These are phyloP conservation scores for Conopomorpha cramerella DNA, from an alignment of 1,140 invertebrate species.

Conservation along the genomic window DNA sequence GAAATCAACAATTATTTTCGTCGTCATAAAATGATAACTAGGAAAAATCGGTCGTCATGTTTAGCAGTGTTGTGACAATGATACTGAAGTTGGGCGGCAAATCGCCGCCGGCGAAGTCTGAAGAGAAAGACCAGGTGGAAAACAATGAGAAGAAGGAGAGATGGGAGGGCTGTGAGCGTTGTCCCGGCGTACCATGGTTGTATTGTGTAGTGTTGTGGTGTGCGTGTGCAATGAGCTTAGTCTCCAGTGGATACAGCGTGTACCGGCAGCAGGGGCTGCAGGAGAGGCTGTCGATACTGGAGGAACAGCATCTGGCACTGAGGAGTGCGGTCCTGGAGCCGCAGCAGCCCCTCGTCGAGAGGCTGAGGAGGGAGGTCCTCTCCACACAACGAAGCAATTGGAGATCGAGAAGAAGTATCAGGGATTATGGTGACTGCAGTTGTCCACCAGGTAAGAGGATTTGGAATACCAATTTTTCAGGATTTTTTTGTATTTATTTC, in stretches of 20 bases:
- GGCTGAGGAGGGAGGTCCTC: conserved; percentile 27
- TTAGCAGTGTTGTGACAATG: too few relatives aligned
- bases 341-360: conserved; percentile 38
- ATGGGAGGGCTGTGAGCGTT: conserved; percentile 24
- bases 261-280: conserved; percentile 35
- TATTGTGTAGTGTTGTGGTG: conserved; percentile 53
- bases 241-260: conserved; percentile 44
- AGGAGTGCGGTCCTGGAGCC: conserved; percentile 44
- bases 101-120: conserved; percentile 27
- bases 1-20: too few relatives aligned
- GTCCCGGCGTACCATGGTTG: conserved; percentile 38
- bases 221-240: conserved; percentile 51
- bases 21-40: too few relatives aligned
- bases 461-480: conserved; percentile 1
- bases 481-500: conserved; percentile 3
- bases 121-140: conserved; percentile 21
- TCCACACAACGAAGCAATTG: conserved; percentile 22
- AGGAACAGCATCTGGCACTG: conserved; percentile 43
- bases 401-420: conserved; percentile 28
- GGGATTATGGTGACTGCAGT: conserved; percentile 39
- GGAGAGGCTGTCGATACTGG: conserved; percentile 29
- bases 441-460: conserved; percentile 36
- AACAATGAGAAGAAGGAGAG: conserved; percentile 19
- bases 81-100: conserved; percentile 46
- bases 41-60: too few relatives aligned